A percentile compares a stretch with the other conserved stretches of the same genome.
Conservation (phyloP, 2,888 invertebrate genomes). For the Cosmia pyralina region DNA sequence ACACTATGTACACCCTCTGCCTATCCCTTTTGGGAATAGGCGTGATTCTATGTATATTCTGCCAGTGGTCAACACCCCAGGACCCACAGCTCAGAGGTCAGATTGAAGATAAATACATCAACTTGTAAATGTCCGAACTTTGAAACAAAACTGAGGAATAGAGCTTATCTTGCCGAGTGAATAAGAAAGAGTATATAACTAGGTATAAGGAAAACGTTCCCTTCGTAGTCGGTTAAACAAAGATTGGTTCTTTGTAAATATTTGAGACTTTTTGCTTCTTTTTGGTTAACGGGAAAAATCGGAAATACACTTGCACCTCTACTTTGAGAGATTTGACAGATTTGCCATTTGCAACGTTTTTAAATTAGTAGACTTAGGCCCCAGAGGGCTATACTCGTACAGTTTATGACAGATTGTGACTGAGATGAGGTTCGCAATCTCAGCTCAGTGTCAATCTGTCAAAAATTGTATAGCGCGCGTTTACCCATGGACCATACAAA, state of each 20-base stretch:
- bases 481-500: too few relatives aligned
- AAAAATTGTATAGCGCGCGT: too few relatives aligned
- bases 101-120: slow-evolving; percentile 47
- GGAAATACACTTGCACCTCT: background rate
- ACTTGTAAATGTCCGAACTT: slow-evolving; percentile 42
- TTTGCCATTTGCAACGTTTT: background rate
- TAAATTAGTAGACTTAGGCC: too few relatives aligned
- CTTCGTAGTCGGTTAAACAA: slow-evolving; percentile 4
- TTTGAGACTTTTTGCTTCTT: background rate
- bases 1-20: background rate
- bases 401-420: too few relatives aligned
- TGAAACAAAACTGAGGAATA: slow-evolving; percentile 27
- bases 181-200: slow-evolving; percentile 1
- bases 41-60: background rate
- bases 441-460: too few relatives aligned
- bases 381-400: too few relatives aligned
- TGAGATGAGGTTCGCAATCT: too few relatives aligned
- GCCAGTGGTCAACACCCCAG: background rate
- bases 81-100: slow-evolving; percentile 31
- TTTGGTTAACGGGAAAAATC: background rate
- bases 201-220: slow-evolving; percentile 17
- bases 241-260: slow-evolving; percentile 3
- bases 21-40: background rate
- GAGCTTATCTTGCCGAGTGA: slow-evolving; percentile 35
- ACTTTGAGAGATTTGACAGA: background rate